Evolutionary conservation across 1,140 invertebrate species (phyloP).

Genomic region (Nomia melanderi): DNA sequence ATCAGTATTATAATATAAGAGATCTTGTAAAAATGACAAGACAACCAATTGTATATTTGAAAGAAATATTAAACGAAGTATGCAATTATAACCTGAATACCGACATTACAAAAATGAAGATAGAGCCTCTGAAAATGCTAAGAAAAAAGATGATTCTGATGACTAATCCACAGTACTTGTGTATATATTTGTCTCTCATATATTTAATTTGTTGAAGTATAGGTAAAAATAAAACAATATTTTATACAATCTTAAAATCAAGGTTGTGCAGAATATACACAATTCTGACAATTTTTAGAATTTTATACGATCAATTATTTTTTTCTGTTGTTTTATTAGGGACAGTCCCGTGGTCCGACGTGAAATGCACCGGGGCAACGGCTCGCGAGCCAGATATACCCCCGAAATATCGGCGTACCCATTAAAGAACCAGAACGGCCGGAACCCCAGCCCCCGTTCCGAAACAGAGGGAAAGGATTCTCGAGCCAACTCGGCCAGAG

Average conservation of each 20-base stretch:
- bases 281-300: not conserved
- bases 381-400: not conserved
- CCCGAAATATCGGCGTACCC: not conserved
- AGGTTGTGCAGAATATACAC: constrained; percentile 12
- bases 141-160: constrained; percentile 83
- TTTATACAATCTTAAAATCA: constrained; percentile 27
- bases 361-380: not conserved
- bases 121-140: constrained; percentile 74
- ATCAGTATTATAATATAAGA: constrained; percentile 99
- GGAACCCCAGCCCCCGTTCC: too few species aligned
- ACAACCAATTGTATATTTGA: constrained; percentile 94
- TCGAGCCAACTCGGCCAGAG: constrained; percentile 2
- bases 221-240: constrained; percentile 17
- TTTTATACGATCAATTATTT: not conserved
- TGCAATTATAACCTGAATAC: constrained; percentile 99
- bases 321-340: not conserved
- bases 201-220: not conserved
- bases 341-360: too few species aligned
- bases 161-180: constrained; percentile 49
- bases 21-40: constrained; percentile 95
- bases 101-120: constrained; percentile 91
- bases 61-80: constrained; percentile 98
- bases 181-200: constrained; percentile 27
- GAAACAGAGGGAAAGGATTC: too few species aligned
- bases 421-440: not conserved